Conservation (phyloP, 2,113 vertebrate genomes). For the Scomber scombrus region DNA sequence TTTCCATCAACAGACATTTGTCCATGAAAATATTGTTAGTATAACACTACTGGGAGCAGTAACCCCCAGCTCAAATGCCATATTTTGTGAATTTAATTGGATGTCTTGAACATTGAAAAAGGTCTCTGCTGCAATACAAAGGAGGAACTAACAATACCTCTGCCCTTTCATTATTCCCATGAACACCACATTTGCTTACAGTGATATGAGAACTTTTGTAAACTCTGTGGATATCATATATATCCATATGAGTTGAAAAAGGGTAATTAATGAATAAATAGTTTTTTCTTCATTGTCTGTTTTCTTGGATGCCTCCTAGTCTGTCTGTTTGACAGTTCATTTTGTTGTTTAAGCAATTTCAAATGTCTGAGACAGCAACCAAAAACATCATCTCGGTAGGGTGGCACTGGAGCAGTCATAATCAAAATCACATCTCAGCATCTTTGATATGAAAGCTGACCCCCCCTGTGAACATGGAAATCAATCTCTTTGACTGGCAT, state of each 20-base stretch:
- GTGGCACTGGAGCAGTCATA: constrained; percentile 80
- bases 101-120: constrained; percentile 67
- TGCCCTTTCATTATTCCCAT: constrained; percentile 75
- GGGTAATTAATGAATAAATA: constrained; percentile 51
- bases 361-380: constrained; percentile 75
- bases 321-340: constrained; percentile 51
- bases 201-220: constrained; percentile 56
- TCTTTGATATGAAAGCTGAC: constrained; percentile 84
- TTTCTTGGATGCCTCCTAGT: constrained; percentile 19
- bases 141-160: constrained; percentile 60
- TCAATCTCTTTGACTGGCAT: constrained; percentile 86
- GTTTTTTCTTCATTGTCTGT: constrained; percentile 37
- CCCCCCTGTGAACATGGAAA: constrained; percentile 81
- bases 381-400: constrained; percentile 81
- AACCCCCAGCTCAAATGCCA: constrained; percentile 73
- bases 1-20: constrained; percentile 73
- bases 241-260: constrained; percentile 32
- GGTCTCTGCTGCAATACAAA: constrained; percentile 73
- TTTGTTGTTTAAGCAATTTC: constrained; percentile 75
- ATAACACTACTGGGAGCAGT: constrained; percentile 72
- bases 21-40: constrained; percentile 72
- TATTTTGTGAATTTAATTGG: constrained; percentile 81
- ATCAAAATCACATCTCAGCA: constrained; percentile 83
- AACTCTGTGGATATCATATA: constrained; percentile 46
- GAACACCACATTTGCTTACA: constrained; percentile 62